phyloP scores from a whole-genome alignment of 2,888 invertebrate genomes.

The Erannis defoliaria region DNA sequence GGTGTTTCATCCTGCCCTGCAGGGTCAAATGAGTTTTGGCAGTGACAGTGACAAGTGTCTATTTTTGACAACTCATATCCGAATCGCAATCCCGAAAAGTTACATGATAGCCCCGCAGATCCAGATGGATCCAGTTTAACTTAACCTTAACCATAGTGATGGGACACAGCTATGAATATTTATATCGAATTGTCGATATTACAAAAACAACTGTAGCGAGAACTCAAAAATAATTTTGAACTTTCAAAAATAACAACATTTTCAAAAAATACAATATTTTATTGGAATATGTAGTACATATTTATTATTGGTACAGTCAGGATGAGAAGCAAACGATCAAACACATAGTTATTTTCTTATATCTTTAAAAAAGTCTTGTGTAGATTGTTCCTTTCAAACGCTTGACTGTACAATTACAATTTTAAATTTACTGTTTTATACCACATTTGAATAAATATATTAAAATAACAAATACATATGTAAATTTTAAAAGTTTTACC shows the following conservation, averaged over 20 bases:
- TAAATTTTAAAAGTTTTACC: neutral
- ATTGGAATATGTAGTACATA: slow-evolving; percentile 36
- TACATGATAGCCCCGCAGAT: neutral
- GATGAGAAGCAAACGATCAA: neutral
- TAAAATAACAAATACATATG: neutral
- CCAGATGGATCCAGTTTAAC: neutral
- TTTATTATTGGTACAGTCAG: slow-evolving; percentile 26
- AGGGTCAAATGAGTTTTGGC: no score
- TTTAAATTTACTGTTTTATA: slow-evolving; percentile 8
- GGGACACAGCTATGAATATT: neutral
- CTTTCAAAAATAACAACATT: slow-evolving; percentile 9
- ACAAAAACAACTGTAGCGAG: slow-evolving; percentile 8
- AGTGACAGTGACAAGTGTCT: no score
- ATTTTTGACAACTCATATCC: no score
- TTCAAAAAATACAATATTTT: slow-evolving; percentile 22
- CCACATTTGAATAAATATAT: slow-evolving; percentile 10
- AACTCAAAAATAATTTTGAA: neutral
- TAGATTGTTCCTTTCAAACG: neutral
- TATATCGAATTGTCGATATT: neutral
- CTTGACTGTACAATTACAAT: slow-evolving; percentile 8
- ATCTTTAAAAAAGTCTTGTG: neutral
- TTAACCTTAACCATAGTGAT: neutral
- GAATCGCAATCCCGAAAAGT: neutral
- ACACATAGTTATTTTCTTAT: neutral
- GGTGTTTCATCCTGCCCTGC: no score